Percentiles rank a stretch among this genome's conserved stretches.
Evolutionary conservation across 1,140 invertebrate genomes (phyloP).

Genomic region (Sogatella furcifera): DNA sequence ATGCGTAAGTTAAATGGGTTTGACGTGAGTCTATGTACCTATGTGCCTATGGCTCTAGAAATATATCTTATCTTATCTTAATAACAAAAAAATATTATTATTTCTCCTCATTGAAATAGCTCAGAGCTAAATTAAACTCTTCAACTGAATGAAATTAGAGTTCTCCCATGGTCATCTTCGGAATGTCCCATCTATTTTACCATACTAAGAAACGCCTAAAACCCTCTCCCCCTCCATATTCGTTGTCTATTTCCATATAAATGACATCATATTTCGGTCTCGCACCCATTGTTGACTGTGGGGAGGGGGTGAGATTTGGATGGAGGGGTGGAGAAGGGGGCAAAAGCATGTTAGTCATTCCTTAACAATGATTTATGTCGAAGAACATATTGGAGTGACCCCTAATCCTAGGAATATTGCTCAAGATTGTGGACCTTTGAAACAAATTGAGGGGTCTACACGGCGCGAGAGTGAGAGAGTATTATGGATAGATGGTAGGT

Average conservation of each 20-base stretch:
- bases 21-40: no score
- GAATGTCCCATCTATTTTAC: constrained; percentile 15
- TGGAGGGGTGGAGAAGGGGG: background rate
- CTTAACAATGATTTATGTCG: constrained; percentile 4
- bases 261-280: constrained; percentile 19
- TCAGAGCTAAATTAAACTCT: no score
- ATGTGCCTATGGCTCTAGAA: no score
- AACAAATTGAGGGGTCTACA: background rate
- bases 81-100: no score
- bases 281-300: constrained; percentile 9
- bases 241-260: constrained; percentile 19
- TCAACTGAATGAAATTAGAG: no score
- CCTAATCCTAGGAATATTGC: constrained; percentile 1
- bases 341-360: background rate
- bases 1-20: no score
- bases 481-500: background rate
- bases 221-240: background rate
- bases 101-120: no score
- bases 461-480: background rate
- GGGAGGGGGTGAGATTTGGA: background rate
- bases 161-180: background rate
- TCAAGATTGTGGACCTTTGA: constrained; percentile 1
- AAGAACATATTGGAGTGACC: constrained; percentile 1
- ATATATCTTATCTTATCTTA: no score
- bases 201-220: constrained; percentile 19